phyloP scores from a whole-genome alignment of 2,888 invertebrate genomes.

The Saturnia japonica region DNA sequence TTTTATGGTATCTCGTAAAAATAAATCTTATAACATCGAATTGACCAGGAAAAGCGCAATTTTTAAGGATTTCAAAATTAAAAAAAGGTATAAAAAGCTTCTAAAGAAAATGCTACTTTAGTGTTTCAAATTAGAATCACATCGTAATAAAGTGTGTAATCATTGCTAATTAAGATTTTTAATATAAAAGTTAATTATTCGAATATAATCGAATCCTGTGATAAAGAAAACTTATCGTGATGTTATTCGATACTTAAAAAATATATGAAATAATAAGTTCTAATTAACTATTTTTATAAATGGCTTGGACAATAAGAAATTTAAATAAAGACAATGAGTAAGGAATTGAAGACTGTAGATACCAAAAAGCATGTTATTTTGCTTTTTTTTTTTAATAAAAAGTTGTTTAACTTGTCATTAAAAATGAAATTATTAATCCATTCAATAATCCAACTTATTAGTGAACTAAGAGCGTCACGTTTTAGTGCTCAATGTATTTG shows the following conservation, averaged over 20 bases:
- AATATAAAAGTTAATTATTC: not conserved
- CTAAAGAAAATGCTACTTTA: not conserved
- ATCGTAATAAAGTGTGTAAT: not conserved
- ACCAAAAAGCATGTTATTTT: slow-evolving; percentile 50
- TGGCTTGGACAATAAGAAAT: slow-evolving; percentile 36
- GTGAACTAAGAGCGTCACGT: not conserved
- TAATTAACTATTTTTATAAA: slow-evolving; percentile 36
- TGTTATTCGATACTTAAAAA: slow-evolving; percentile 28
- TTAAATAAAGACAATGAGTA: slow-evolving; percentile 26
- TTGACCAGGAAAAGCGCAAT: not conserved
- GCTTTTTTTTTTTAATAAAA: not conserved
- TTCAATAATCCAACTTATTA: not conserved
- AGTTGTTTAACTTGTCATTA: not conserved
- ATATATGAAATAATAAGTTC: slow-evolving; percentile 27
- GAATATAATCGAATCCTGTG: slow-evolving; percentile 35
- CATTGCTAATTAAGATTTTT: not conserved
- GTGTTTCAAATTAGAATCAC: not conserved
- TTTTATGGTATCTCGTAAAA: not conserved
- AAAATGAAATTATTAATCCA: not conserved
- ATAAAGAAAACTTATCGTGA: slow-evolving; percentile 35
- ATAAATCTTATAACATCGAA: too few species aligned
- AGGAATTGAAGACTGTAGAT: slow-evolving; percentile 52
- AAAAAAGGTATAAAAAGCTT: too few species aligned
- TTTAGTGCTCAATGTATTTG: not conserved
- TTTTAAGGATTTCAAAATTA: not conserved